Base-by-base conservation (phyloP, 2,888 invertebrate genomes). In the Thelaira solivaga region DNA sequence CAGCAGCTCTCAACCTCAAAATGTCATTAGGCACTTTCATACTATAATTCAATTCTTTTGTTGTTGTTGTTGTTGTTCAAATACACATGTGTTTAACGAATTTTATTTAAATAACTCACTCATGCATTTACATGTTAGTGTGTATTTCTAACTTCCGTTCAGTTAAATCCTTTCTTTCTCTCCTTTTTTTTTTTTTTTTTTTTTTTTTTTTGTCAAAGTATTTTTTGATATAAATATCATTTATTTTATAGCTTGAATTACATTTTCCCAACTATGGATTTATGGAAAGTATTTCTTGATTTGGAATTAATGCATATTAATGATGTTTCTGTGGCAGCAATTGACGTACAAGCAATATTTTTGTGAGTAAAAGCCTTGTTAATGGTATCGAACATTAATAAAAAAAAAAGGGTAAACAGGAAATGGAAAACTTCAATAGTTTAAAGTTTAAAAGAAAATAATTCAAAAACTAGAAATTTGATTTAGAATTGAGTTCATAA, bases 291-390 rank as follows among this genome's bases (percentile, higher is more conserved):
- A 82, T 83, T 85, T 83, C 83, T 84, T 87, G 88, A 88, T 88
- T 84, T 82, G 87, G 88, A 88, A 88, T 88, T 88, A 88, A 88
- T 88, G 86, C 87, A 88, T 88, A 88, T 88, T 88, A 88, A 88
- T 88, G 88, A 87, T 87, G 80, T 83, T 59, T 51, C 13, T 61
- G 47, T 20, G 47, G 29, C 39, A 18, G 26, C n/a, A n/a, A n/a
- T n/a, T n/a, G n/a, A n/a, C n/a, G n/a, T n/a, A n/a, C 6, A 45
- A 57, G 39, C 1, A 39, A 34, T 34, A 26, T 24, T 39, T 39
- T 64, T 64, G 5, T 7, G 11, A 8, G 13, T 20, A 26, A 36
- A 45, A 11, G 20, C 0, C n/a, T 51, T 43, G 1, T 51, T 18
- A 64, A 29, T 62, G 4, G 26, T 51, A 49, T 47, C 34, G 47